phyloP scores from a whole-genome alignment of 2,888 invertebrate genomes.

The Mellilla xanthometata region DNA sequence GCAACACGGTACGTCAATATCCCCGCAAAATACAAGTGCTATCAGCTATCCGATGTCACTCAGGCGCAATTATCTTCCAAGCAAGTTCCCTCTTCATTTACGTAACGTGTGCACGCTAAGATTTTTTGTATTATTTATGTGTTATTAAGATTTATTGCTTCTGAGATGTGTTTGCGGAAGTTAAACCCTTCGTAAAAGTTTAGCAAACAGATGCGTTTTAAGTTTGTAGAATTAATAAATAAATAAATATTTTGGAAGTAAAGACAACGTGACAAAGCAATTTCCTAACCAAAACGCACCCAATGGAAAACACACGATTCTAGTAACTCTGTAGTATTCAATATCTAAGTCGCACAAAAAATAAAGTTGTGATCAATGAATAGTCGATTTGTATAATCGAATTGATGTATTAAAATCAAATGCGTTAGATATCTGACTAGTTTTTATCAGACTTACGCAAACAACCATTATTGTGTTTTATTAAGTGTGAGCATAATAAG shows the following conservation, averaged over 20 bases:
- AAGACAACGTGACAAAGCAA: too few relatives aligned
- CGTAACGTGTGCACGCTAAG: constrained; percentile 29
- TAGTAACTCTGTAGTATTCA: constrained; percentile 3
- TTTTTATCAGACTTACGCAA: constrained; percentile 3
- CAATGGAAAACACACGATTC: background rate
- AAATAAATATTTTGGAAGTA: too few relatives aligned
- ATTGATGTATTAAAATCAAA: background rate
- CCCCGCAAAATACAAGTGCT: constrained; percentile 12
- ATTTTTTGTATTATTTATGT: constrained; percentile 15
- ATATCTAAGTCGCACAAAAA: constrained; percentile 11
- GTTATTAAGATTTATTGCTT: constrained; percentile 17
- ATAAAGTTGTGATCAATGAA: constrained; percentile 7
- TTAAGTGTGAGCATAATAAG: too few relatives aligned
- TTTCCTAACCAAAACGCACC: too few relatives aligned
- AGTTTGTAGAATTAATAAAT: too few relatives aligned
- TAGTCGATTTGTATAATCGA: constrained; percentile 3
- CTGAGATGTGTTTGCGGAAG: too few relatives aligned
- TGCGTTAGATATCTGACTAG: constrained; percentile 6
- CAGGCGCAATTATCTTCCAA: constrained; percentile 38
- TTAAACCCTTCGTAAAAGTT: too few relatives aligned
- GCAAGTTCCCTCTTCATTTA: constrained; percentile 38
- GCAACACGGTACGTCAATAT: constrained; percentile 25
- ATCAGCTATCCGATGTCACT: constrained; percentile 43
- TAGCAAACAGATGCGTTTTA: too few relatives aligned
- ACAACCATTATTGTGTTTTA: too few relatives aligned